These are phyloP conservation scores for Oxycera nigricornis DNA, from an alignment of 2,888 invertebrate genomes.

Conservation along the genomic window DNA sequence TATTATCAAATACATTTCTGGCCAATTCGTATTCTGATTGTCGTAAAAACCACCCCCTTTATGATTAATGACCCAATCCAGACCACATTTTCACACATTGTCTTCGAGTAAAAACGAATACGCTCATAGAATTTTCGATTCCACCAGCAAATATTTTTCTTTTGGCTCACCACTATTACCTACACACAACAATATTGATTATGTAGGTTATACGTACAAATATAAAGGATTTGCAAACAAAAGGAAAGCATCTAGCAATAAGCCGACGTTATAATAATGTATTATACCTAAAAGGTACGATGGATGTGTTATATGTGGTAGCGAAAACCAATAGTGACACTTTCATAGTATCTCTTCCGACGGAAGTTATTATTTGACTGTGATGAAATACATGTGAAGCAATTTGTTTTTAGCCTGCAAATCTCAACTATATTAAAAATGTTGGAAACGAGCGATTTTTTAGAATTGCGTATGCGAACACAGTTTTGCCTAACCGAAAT, in stretches of 20 bases:
- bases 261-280: too few species aligned
- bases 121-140: constrained; percentile 4
- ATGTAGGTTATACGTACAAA: background rate
- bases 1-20: background rate
- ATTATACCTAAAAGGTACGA: too few species aligned
- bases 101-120: background rate
- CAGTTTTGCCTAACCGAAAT: too few species aligned
- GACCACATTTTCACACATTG: background rate
- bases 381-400: too few species aligned
- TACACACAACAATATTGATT: constrained; percentile 10
- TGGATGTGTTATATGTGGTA: too few species aligned
- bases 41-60: background rate
- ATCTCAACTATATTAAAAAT: too few species aligned
- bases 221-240: background rate
- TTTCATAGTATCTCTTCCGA: too few species aligned
- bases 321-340: too few species aligned
- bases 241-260: background rate
- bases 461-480: too few species aligned
- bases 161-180: background rate
- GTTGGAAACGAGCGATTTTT: too few species aligned
- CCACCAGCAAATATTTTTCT: background rate
- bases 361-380: too few species aligned
- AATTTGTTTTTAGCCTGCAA: too few species aligned
- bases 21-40: background rate
- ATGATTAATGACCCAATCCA: background rate